Percentiles rank a stretch among this genome's conserved stretches.
Conservation (phyloP, 2,888 invertebrate species). For the Leucoptera coffeella region DNA sequence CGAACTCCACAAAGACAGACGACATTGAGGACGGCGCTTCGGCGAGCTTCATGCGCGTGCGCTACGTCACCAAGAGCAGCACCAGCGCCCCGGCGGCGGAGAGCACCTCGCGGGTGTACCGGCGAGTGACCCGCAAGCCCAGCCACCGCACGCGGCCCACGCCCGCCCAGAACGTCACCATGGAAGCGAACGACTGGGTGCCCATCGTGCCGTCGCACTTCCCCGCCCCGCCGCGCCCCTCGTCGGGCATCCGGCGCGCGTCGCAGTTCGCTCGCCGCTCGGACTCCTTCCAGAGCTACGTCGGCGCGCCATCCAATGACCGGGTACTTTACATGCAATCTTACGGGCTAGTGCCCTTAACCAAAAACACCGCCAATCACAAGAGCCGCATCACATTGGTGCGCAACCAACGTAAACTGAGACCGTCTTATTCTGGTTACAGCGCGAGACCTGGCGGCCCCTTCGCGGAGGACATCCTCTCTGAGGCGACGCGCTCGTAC, state of each 20-base stretch:
- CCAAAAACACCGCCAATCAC: slow-evolving; percentile 7
- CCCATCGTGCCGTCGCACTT: slow-evolving; percentile 37
- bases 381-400: slow-evolving; percentile 24
- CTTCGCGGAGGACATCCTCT: slow-evolving; percentile 16
- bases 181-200: slow-evolving; percentile 34
- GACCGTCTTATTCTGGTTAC: slow-evolving; percentile 23
- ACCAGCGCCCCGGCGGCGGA: slow-evolving; percentile 11
- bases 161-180: slow-evolving; percentile 4
- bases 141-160: slow-evolving; percentile 14
- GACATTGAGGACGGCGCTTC: slow-evolving; percentile 6
- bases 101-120: slow-evolving; percentile 16
- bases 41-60: slow-evolving; percentile 1
- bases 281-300: not conserved
- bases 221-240: slow-evolving; percentile 6
- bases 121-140: slow-evolving; percentile 27
- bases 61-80: slow-evolving; percentile 2
- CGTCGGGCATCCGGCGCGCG: not conserved
- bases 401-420: slow-evolving; percentile 18
- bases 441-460: slow-evolving; percentile 17
- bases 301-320: not conserved
- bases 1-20: slow-evolving; percentile 13
- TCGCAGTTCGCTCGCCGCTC: not conserved
- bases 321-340: slow-evolving; percentile 26
- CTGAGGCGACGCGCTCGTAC: slow-evolving; percentile 17
- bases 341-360: slow-evolving; percentile 25